Percentiles rank a stretch among this genome's conserved stretches.
These are phyloP conservation scores for Saturnia pavonia DNA, from an alignment of 2,888 invertebrate genomes.

Conservation along the genomic window DNA sequence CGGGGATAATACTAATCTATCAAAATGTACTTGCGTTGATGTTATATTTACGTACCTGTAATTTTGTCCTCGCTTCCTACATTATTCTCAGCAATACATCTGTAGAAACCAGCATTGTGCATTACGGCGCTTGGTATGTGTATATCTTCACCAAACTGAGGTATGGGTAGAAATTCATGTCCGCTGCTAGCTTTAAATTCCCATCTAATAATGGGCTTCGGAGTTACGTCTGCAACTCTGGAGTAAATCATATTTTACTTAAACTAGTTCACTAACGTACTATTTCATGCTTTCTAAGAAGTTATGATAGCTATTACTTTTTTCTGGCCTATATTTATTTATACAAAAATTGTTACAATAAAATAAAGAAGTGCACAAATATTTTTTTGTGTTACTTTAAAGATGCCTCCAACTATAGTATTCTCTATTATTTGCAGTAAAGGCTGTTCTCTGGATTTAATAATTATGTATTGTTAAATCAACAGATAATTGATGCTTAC, in stretches of 20 bases:
- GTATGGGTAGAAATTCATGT: background rate
- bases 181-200: background rate
- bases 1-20: background rate
- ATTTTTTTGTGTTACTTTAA: no score
- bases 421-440: no score
- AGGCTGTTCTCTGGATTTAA: background rate
- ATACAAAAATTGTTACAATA: no score
- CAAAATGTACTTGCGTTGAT: background rate
- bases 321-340: background rate
- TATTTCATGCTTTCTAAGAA: background rate
- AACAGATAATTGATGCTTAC: background rate
- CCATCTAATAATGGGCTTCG: background rate
- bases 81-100: constrained; percentile 13
- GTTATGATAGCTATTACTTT: background rate
- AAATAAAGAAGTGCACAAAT: no score
- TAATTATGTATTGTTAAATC: no score
- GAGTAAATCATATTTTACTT: background rate
- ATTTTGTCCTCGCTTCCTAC: constrained; percentile 8
- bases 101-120: constrained; percentile 6
- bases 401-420: no score
- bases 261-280: background rate
- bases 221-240: background rate
- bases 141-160: constrained; percentile 11
- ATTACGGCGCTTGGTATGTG: constrained; percentile 5
- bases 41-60: background rate